Percentiles rank a stretch among this genome's conserved stretches.
Conservation (phyloP, 2,797 vertebrate species). For the Botia almorhae region DNA sequence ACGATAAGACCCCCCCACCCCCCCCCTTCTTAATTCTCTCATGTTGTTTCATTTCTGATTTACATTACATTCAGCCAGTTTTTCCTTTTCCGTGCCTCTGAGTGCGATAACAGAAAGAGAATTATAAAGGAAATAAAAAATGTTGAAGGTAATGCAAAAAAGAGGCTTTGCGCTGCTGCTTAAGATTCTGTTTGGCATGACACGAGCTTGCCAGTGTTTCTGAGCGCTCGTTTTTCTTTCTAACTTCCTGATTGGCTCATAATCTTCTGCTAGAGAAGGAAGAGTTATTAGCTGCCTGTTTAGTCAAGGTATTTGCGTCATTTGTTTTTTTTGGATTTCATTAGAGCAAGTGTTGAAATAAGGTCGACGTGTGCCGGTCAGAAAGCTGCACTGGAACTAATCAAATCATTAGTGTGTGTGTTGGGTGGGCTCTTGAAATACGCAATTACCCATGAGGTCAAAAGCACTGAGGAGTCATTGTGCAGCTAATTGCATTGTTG, state of each 20-base stretch:
- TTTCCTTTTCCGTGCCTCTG: background rate
- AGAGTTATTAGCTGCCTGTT: constrained; percentile 7
- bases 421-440: background rate
- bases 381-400: constrained; percentile 1
- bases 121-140: constrained; percentile 38
- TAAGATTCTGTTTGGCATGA: constrained; percentile 29
- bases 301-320: background rate
- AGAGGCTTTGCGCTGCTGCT: constrained; percentile 12
- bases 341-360: background rate
- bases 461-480: background rate
- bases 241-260: constrained; percentile 8
- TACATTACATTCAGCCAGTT: constrained; percentile 20
- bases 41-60: constrained; percentile 43
- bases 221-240: background rate
- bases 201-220: constrained; percentile 35
- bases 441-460: background rate
- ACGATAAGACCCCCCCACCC: constrained; percentile 23
- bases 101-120: constrained; percentile 24
- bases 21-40: constrained; percentile 13
- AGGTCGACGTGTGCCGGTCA: background rate
- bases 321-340: background rate
- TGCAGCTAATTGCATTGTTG: background rate
- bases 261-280: background rate
- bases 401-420: background rate
- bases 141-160: constrained; percentile 21